phyloP scores from a whole-genome alignment of 2,797 vertebrate species.

The Hypotaenidia philippensis region DNA sequence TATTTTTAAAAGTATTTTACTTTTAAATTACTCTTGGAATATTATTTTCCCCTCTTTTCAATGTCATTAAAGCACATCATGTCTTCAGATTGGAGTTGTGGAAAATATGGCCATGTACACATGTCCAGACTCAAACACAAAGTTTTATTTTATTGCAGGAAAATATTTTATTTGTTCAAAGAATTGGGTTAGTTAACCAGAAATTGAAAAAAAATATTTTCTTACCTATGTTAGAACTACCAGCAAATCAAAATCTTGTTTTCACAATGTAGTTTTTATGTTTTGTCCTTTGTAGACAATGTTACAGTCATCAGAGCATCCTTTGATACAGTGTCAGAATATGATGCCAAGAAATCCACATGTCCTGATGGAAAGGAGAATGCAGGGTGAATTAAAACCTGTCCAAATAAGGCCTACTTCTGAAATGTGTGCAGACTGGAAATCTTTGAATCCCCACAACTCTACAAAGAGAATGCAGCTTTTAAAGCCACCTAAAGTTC shows the following conservation, averaged over 20 bases:
- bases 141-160: neutral
- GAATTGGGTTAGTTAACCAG: neutral
- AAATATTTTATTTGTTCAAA: neutral
- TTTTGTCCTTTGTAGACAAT: slow-evolving; percentile 35
- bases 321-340: slow-evolving; percentile 26
- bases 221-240: neutral
- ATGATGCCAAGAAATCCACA: neutral
- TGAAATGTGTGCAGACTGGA: neutral
- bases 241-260: neutral
- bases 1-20: neutral
- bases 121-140: neutral
- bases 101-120: neutral
- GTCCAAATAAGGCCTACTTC: neutral
- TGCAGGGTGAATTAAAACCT: neutral
- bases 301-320: slow-evolving; percentile 17
- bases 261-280: neutral
- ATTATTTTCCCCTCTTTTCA: neutral
- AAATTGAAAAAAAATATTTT: neutral
- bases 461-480: neutral
- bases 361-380: neutral
- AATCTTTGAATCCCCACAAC: neutral
- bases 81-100: neutral
- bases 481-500: neutral
- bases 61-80: neutral
- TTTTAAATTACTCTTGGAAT: neutral